phyloP scores from a whole-genome alignment of 2,888 invertebrate species.

The Limenitis camilla region DNA sequence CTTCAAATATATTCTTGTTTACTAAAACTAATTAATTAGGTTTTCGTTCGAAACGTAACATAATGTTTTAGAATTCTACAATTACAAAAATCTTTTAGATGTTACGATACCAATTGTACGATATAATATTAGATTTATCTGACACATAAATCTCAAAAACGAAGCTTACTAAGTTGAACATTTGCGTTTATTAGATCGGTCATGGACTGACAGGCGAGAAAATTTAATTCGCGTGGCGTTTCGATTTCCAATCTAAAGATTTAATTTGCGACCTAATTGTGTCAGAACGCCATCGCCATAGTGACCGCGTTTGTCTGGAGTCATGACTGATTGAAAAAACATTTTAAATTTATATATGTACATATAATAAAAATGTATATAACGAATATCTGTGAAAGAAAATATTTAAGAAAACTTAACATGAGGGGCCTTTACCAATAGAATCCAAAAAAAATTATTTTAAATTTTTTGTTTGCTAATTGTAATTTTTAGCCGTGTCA shows the following conservation, averaged over 20 bases:
- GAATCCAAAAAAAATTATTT: too few relatives aligned
- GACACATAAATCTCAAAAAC: conserved; percentile 7
- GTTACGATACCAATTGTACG: background rate
- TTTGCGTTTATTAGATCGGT: conserved; percentile 51
- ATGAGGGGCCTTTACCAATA: too few relatives aligned
- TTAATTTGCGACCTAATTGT: conserved; percentile 35
- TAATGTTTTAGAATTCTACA: too few relatives aligned
- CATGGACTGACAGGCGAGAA: conserved; percentile 47
- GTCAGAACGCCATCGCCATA: conserved; percentile 23
- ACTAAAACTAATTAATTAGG: too few relatives aligned
- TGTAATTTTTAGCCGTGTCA: too few relatives aligned
- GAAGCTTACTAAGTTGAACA: conserved; percentile 10
- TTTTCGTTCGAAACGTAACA: too few relatives aligned
- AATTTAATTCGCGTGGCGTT: conserved; percentile 50
- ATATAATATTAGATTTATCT: background rate
- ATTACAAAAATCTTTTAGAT: background rate
- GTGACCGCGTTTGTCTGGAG: conserved; percentile 24
- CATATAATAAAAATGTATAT: too few relatives aligned
- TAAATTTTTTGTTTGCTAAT: too few relatives aligned
- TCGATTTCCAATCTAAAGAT: conserved; percentile 45
- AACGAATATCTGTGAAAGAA: too few relatives aligned
- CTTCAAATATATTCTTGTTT: too few relatives aligned
- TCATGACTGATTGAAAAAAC: background rate
- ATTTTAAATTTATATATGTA: too few relatives aligned
- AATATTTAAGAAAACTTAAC: too few relatives aligned